These are phyloP conservation scores for Therioaphis trifolii DNA, from an alignment of 2,888 invertebrate genomes.

Conservation along the genomic window DNA sequence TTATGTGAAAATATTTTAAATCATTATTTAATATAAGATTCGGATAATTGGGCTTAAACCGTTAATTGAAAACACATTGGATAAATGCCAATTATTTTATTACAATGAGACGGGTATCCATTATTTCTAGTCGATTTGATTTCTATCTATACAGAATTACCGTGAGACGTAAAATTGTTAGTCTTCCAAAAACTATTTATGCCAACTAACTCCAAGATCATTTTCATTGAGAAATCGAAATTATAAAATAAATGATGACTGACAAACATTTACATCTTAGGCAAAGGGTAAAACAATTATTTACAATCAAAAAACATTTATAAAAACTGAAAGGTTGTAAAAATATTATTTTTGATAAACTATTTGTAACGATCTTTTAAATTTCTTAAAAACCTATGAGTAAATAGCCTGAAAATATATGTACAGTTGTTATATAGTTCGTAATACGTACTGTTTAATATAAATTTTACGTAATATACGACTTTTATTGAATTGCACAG, in stretches of 20 bases:
- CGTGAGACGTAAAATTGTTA: not conserved
- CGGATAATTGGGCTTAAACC: too few species aligned
- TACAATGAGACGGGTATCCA: not conserved
- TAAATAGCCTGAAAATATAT: not conserved
- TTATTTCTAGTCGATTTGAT: not conserved
- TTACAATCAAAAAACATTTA: too few species aligned
- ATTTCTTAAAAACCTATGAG: too few species aligned
- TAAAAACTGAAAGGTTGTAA: too few species aligned
- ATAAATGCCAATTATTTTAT: not conserved
- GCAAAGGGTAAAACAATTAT: not conserved
- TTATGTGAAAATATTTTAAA: too few species aligned
- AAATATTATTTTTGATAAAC: not conserved
- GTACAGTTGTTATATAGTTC: not conserved
- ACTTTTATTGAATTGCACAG: not conserved
- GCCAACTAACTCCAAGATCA: not conserved
- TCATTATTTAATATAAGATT: too few species aligned
- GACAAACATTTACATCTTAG: not conserved
- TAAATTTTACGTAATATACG: constrained; percentile 37
- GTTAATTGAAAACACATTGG: too few species aligned
- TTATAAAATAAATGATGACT: too few species aligned
- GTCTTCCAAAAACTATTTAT: not conserved
- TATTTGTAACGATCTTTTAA: too few species aligned
- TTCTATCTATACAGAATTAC: not conserved
- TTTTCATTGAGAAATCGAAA: not conserved
- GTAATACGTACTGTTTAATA: constrained; percentile 27